phyloP scores from a whole-genome alignment of 1,140 invertebrate genomes.

The Rhagoletis pomonella region DNA sequence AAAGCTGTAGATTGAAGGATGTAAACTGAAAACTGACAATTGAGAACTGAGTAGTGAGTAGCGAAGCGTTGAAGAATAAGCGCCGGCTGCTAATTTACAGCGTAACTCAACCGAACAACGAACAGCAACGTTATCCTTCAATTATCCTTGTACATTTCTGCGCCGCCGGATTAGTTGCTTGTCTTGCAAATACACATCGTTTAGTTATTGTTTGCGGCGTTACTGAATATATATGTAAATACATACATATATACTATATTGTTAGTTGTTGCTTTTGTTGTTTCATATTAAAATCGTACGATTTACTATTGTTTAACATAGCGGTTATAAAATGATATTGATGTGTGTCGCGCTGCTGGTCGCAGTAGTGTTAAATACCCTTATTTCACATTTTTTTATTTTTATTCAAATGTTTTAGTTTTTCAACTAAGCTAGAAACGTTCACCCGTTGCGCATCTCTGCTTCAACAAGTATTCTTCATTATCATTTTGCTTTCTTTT shows the following conservation, averaged over 20 bases:
- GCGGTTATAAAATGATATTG: background rate
- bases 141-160: conserved; percentile 35
- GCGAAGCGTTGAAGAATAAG: background rate
- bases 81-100: background rate
- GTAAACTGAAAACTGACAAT: background rate
- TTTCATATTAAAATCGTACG: conserved; percentile 6
- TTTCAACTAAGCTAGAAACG: background rate
- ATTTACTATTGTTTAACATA: background rate
- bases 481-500: background rate
- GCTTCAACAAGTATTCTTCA: background rate
- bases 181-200: background rate
- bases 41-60: background rate
- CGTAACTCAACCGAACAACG: background rate
- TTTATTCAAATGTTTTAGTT: background rate
- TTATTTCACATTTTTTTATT: background rate
- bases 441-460: background rate
- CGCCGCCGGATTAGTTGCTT: conserved; percentile 12
- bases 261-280: background rate
- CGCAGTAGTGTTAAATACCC: background rate
- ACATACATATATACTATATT: background rate
- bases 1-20: background rate
- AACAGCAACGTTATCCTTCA: conserved; percentile 32
- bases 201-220: background rate
- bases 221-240: too few relatives aligned
- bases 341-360: background rate